These are phyloP conservation scores for Drosophila varians DNA, from an alignment of 1,140 invertebrate genomes.

Conservation along the genomic window DNA sequence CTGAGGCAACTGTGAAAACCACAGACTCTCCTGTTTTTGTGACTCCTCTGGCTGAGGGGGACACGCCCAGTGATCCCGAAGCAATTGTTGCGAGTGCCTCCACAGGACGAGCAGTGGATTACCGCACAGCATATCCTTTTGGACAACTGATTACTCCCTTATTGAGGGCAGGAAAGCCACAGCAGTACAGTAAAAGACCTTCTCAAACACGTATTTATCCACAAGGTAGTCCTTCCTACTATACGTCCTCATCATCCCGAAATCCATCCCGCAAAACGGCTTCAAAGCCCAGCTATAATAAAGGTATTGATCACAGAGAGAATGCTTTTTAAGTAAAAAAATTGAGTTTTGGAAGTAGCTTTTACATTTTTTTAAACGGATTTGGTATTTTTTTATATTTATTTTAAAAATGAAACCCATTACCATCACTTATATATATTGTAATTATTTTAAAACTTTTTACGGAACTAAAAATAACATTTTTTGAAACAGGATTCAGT, in stretches of 20 bases:
- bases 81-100: slow-evolving; percentile 42
- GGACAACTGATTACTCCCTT: slow-evolving; percentile 71
- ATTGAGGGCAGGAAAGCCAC: slow-evolving; percentile 50
- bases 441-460: neutral
- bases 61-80: neutral
- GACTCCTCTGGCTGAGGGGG: slow-evolving; percentile 35
- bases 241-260: slow-evolving; percentile 25
- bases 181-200: slow-evolving; percentile 45
- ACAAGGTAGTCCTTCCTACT: slow-evolving; percentile 23
- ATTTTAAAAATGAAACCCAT: neutral
- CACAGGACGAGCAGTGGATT: slow-evolving; percentile 78
- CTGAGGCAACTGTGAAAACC: slow-evolving; percentile 2
- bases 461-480: neutral
- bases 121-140: slow-evolving; percentile 74
- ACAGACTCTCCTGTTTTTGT: slow-evolving; percentile 44
- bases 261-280: slow-evolving; percentile 37
- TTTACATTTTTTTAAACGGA: too few species aligned
- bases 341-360: too few species aligned
- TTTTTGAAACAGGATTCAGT: slow-evolving; percentile 27
- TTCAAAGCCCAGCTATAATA: slow-evolving; percentile 24
- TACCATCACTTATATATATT: neutral
- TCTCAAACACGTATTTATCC: slow-evolving; percentile 45
- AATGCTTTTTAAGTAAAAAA: neutral
- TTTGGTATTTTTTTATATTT: too few species aligned
- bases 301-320: slow-evolving; percentile 25